Base-by-base conservation (phyloP, 2,888 invertebrate genomes). In the Hoplodrina blanda region DNA sequence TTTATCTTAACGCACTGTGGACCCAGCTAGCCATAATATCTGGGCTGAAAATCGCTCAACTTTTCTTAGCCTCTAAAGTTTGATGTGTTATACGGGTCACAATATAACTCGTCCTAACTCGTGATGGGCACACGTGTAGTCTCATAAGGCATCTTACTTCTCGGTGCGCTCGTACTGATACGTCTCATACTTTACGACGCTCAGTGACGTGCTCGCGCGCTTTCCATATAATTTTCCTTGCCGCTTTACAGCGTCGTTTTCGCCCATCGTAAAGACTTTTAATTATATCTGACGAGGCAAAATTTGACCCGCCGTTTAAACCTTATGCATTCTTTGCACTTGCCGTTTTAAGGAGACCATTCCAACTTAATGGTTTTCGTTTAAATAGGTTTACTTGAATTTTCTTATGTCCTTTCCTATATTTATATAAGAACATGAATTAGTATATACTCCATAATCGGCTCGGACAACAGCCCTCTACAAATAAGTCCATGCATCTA, bases 181-280 rank as follows among this genome's bases (percentile, higher is more conserved):
- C 76, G 77, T 85, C 77, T 81, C 87, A 84, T 87, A 79, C 87
- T 91, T 92, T 91, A 92, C 91, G 92, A 89, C 88, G 85, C 85
- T 85, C 88, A 55, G 85, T 88, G 88, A 89, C 90, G 90, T 90
- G 89, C 89, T 85, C 76, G 82, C 78, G 85, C 87, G 87, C 81
- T 88, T 85, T 89, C 88, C 87, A 88, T 90, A 92, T 92, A 92
- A 91, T 91, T 92, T 91, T 89, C 89, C 89, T 86, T 85, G 86
- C 84, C 87, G 87, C 91, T 93, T 94, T 93, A 94, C 94, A 94
- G 91, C 93, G 89, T 91, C 93, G 93, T 93, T 92, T 90, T 91
- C 90, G 90, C 89, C 90, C 89, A 91, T 92, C 93, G 91, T 93
- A 93, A 93, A 92, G 89, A 91, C 90, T 92, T 93, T 93, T 94